Percentiles rank a stretch among this genome's conserved stretches.
Conservation (phyloP, 2,797 vertebrate species). For the Channa striata region DNA sequence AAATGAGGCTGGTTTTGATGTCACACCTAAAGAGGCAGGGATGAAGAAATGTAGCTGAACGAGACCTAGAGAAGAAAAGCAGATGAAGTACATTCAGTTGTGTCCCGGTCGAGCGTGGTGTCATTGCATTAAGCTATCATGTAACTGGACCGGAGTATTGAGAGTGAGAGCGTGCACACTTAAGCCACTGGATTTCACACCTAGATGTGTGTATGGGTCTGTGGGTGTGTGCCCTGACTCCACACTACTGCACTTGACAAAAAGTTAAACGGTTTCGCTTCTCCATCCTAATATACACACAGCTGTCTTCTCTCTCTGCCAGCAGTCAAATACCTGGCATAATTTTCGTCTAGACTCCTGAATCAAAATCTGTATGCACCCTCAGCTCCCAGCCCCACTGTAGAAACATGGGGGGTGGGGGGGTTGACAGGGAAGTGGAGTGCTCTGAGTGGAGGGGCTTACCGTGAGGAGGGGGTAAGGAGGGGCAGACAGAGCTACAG, state of each 20-base stretch:
- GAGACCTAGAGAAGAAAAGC: slow-evolving; percentile 1
- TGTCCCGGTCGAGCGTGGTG: slow-evolving; percentile 47
- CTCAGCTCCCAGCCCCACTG: slow-evolving; percentile 37
- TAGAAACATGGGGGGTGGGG: slow-evolving; percentile 19
- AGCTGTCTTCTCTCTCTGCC: slow-evolving; percentile 35
- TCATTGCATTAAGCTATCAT: slow-evolving; percentile 2
- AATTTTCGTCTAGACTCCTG: slow-evolving; percentile 53
- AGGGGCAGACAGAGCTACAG: slow-evolving; percentile 3
- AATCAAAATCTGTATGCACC: slow-evolving; percentile 61
- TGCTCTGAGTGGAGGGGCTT: slow-evolving; percentile 84
- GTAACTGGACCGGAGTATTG: slow-evolving; percentile 30
- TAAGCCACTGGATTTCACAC: slow-evolving; percentile 34
- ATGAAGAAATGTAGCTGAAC: slow-evolving; percentile 13
- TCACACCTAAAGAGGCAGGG: slow-evolving; percentile 8
- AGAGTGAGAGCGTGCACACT: slow-evolving; percentile 14
- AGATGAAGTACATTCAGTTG: slow-evolving; percentile 14
- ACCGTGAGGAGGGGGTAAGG: slow-evolving; percentile 22
- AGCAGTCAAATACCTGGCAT: slow-evolving; percentile 54
- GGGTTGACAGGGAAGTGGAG: slow-evolving; percentile 47
- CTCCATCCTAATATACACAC: slow-evolving; percentile 53
- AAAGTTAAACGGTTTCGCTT: slow-evolving; percentile 53
- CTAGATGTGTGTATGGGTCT: background rate
- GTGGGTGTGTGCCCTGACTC: background rate
- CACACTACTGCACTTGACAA: slow-evolving; percentile 42
- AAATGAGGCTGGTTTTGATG: slow-evolving; percentile 42